phyloP scores from a whole-genome alignment of 2,113 vertebrate genomes.

The Anarrhichthys ocellatus region DNA sequence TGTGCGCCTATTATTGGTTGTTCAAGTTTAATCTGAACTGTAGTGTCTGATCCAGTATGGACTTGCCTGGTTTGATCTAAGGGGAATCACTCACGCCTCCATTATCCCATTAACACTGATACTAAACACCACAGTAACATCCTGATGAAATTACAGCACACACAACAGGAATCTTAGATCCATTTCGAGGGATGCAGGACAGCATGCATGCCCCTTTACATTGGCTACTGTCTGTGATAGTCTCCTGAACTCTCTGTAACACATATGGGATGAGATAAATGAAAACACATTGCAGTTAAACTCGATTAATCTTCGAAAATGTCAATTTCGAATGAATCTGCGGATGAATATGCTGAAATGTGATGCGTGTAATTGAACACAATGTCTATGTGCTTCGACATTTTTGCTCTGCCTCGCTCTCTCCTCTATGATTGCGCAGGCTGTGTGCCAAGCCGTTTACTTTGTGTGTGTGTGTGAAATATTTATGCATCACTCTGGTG shows the following conservation, averaged over 20 bases:
- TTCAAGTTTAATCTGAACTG: constrained; percentile 14
- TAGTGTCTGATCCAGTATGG: constrained; percentile 32
- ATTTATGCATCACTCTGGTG: constrained; percentile 72
- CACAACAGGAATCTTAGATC: constrained; percentile 41
- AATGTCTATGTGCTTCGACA: constrained; percentile 36
- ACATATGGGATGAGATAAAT: not conserved
- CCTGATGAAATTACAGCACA: constrained; percentile 59
- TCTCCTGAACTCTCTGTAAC: not conserved
- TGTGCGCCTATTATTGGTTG: not conserved
- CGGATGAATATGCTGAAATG: constrained; percentile 39
- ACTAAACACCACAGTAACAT: constrained; percentile 45
- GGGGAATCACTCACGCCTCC: constrained; percentile 32
- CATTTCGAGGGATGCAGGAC: constrained; percentile 34
- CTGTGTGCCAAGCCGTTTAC: constrained; percentile 63
- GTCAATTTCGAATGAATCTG: constrained; percentile 7
- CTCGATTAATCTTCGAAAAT: not conserved
- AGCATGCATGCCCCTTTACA: not conserved
- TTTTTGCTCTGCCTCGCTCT: constrained; percentile 46
- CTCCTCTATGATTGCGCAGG: constrained; percentile 49
- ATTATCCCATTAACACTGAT: constrained; percentile 64
- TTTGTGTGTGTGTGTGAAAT: constrained; percentile 66
- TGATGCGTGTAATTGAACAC: constrained; percentile 48
- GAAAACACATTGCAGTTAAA: constrained; percentile 18
- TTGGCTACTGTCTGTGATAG: not conserved
- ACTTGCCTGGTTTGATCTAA: constrained; percentile 31